Base-by-base conservation (phyloP, 2,888 invertebrate species). In the Didymodactylos carnosus region DNA sequence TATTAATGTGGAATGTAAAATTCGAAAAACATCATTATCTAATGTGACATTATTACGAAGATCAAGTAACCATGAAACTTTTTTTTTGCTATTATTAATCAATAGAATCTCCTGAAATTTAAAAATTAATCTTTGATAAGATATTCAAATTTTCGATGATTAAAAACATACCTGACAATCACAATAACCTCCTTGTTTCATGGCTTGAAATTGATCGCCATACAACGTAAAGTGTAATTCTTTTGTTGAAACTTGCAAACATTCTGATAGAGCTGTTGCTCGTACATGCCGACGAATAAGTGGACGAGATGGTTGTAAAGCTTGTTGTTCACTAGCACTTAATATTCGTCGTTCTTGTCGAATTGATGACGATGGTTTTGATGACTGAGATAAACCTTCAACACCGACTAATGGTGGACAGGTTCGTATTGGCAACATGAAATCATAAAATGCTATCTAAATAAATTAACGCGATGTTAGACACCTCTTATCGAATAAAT, bases 41-140 rank as follows among this genome's bases (percentile, higher is more conserved):
- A 82, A 73, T 16, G 78, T 77, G 29, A 78, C 76, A 27, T 71
- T 71, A 70, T 77, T 77, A 40, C 78, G 78, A 23, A 82, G 76
- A 75, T 83, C 82, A 70, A 83, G 75, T 13, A 78, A 78, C 83
- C 82, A 83, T 70, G 78, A 78, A 23, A 82, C 72, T 4, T 75
- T 74, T 25, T 77, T 77, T 73, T 80, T 79, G 76, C 80, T 81
- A 76, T 81, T 80, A 78, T 83, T 83, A 3, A 80, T 79, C 69
- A 83, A 75, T 14, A 80, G 75, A 13, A 80, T 78, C 14, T 78
- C 78, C 81, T 81, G 78, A 35, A 35, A 53, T 23, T 23, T n/a
- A 76, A 75, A 53, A 14, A 69, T 29, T 19, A 29, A 76, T 53
- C 41, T 35, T 49, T n/a, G 29, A 29, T 46, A 70, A 72, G 25